phyloP scores from a whole-genome alignment of 2,888 invertebrate species.

The Macrosiphum euphorbiae region DNA sequence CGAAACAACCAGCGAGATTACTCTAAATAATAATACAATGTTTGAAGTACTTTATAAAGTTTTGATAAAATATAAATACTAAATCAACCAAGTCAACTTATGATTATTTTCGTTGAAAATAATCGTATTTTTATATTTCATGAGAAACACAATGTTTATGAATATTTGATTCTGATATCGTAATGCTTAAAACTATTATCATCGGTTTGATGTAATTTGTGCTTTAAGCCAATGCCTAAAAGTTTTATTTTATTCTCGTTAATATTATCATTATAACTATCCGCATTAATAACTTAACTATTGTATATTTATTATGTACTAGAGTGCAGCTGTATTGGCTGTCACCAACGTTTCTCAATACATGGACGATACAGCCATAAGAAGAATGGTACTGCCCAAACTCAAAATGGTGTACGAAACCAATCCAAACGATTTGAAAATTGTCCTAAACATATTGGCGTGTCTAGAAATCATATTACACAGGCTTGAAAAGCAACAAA shows the following conservation, averaged over 20 bases:
- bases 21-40: background rate
- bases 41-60: background rate
- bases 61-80: background rate
- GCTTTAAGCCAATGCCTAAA: background rate
- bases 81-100: background rate
- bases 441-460: slow-evolving; percentile 83
- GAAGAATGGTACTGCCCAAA: slow-evolving; percentile 85
- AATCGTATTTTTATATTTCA: background rate
- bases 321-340: slow-evolving; percentile 91
- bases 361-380: slow-evolving; percentile 85
- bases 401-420: slow-evolving; percentile 85
- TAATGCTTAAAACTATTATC: background rate
- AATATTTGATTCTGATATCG: background rate
- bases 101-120: background rate
- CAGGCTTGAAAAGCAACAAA: slow-evolving; percentile 87
- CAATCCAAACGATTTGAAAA: slow-evolving; percentile 83
- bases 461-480: slow-evolving; percentile 86
- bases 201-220: background rate
- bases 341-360: slow-evolving; percentile 87
- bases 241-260: background rate
- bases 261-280: no score
- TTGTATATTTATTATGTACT: slow-evolving; percentile 66
- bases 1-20: background rate
- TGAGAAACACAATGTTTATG: background rate
- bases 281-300: background rate